phyloP scores from a whole-genome alignment of 1,140 invertebrate genomes.

The Phymastichus coffea region DNA sequence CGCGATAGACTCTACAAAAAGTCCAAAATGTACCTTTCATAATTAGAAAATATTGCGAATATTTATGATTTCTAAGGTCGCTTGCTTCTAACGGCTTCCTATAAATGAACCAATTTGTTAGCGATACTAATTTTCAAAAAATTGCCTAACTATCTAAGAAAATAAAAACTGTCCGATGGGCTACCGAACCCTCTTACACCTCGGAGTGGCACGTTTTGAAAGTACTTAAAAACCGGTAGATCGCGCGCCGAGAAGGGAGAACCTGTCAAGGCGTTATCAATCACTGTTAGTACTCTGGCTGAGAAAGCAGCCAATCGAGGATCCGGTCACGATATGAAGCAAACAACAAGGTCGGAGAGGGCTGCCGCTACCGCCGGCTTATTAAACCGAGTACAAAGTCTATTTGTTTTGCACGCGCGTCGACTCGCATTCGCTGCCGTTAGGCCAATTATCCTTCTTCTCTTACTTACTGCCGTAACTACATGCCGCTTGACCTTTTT shows the following conservation, averaged over 20 bases:
- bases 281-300: conserved; percentile 1
- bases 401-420: conserved; percentile 3
- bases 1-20: conserved; percentile 2
- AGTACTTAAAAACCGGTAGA: no score
- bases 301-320: not conserved
- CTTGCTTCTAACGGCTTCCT: no score
- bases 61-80: no score
- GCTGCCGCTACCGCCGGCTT: conserved; percentile 1
- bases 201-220: no score
- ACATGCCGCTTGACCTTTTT: not conserved
- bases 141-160: no score
- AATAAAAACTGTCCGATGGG: no score
- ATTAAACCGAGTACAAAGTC: not conserved
- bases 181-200: no score
- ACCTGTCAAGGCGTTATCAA: conserved; percentile 12
- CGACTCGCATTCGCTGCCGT: not conserved
- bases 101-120: no score
- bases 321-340: conserved; percentile 20
- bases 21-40: not conserved
- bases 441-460: not conserved
- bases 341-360: not conserved
- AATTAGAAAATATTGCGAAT: not conserved
- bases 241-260: not conserved
- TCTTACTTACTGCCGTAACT: no score
- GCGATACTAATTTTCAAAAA: no score